Percentiles rank a stretch among this genome's conserved stretches.
Evolutionary conservation across 1,140 invertebrate species (phyloP).

Genomic region (Nixonia krombeini): DNA sequence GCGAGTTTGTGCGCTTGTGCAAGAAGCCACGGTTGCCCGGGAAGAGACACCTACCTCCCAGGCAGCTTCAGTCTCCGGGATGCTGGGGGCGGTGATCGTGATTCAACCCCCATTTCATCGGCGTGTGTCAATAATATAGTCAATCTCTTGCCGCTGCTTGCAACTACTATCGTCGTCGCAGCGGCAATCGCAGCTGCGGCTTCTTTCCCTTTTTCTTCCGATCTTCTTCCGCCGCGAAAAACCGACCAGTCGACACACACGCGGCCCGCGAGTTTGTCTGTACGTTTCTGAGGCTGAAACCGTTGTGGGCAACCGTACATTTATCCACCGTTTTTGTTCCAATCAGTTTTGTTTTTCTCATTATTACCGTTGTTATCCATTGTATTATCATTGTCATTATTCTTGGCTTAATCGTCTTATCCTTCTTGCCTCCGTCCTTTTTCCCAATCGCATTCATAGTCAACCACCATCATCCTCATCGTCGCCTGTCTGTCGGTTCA

Average conservation of each 20-base stretch:
- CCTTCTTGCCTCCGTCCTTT: neutral
- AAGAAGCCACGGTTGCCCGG: conserved; percentile 69
- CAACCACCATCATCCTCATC: too few species aligned
- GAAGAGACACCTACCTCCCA: conserved; percentile 66
- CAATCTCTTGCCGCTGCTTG: conserved; percentile 29
- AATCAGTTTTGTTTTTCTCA: conserved; percentile 20
- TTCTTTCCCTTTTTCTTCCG: neutral
- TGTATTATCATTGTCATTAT: too few species aligned
- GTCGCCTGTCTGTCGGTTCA: too few species aligned
- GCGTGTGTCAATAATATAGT: conserved; percentile 56
- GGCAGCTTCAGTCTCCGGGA: conserved; percentile 73
- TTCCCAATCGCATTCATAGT: neutral
- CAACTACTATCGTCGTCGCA: conserved; percentile 2
- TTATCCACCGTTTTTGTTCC: neutral
- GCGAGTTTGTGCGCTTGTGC: conserved; percentile 65
- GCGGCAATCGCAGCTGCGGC: too few species aligned
- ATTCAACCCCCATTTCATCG: conserved; percentile 81
- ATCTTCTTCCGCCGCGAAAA: neutral
- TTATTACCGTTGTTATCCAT: conserved; percentile 24
- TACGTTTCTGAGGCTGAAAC: conserved; percentile 1
- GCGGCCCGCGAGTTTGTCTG: neutral
- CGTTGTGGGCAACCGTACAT: neutral
- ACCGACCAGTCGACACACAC: neutral
- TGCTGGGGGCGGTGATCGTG: conserved; percentile 83
- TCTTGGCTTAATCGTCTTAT: too few species aligned